Evolutionary conservation across 1,140 invertebrate species (phyloP).

Genomic region (Augochlora pura): DNA sequence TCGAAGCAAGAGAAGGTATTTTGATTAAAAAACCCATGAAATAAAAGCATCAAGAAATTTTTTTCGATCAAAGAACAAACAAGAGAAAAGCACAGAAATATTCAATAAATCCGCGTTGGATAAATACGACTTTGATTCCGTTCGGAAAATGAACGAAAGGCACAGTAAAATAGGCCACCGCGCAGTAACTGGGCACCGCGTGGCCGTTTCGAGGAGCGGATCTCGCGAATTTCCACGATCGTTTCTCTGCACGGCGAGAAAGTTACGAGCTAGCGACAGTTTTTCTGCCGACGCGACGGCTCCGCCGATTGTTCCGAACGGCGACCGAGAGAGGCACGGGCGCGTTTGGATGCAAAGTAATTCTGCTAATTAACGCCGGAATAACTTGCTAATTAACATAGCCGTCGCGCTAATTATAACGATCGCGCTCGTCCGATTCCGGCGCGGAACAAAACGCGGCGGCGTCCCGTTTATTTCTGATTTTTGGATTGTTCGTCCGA

Average conservation of each 20-base stretch:
- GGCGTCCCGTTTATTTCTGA: background rate
- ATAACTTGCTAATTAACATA: conserved; percentile 34
- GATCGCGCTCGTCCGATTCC: background rate
- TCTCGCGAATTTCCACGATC: no score
- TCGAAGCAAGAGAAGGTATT: no score
- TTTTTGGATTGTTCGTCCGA: background rate
- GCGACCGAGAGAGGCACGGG: background rate
- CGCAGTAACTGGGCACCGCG: no score
- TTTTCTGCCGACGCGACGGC: background rate
- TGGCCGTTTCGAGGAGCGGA: no score
- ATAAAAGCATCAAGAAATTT: no score
- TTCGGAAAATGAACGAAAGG: no score
- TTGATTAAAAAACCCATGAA: no score
- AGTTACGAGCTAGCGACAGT: conserved; percentile 24
- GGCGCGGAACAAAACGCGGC: background rate
- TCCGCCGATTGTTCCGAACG: conserved; percentile 24
- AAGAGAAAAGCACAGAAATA: no score
- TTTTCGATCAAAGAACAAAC: no score
- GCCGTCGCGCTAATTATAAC: conserved; percentile 27
- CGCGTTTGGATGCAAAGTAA: conserved; percentile 2
- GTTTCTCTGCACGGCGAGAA: background rate
- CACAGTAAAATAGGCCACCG: no score
- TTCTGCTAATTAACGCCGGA: conserved; percentile 35
- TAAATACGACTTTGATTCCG: no score
- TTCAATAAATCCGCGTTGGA: no score